Base-by-base conservation (phyloP, 2,888 invertebrate genomes). In the Helicoverpa assulta region DNA sequence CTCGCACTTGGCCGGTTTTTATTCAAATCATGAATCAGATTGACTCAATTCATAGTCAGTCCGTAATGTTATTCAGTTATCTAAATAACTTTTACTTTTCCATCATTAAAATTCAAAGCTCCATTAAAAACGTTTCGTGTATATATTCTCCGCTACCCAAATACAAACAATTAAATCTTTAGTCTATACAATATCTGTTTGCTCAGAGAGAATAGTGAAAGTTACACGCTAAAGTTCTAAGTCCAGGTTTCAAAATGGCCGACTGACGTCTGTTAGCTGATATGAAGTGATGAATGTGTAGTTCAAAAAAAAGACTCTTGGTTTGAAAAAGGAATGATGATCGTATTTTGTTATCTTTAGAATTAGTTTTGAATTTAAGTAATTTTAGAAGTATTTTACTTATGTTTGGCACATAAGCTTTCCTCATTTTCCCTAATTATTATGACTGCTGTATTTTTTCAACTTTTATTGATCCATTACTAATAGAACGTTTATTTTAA, bases 191-290 rank as follows among this genome's bases (percentile, higher is more conserved):
- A 59, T 57, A 70, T 55, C 54, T 58, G 58, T 62, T 73, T 62
- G 63, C 56, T 63, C 63, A 67, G 40, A 60, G 70, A 56, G 70
- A 70, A 70, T 21, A 60, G 74, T 59, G 74, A 78, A 74, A 76
- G 76, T 69, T 19, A 50, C 63, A 53, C 47, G 33, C 60, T 52
- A 18, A 60, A 76, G 47, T 63, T 57, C 58, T 56, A 56, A 29
- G 26, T 68, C 47, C 61, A 43, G 12, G 16, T 63, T 67, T 57
- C 62, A 63, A 73, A 65, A 65, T 72, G 50, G 67, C 67, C 52
- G 61, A 52, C 12, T 5, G 7, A 18, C 59, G 43, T 59, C 55
- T 72, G 59, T 18, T 33, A 50, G 21, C 33, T 37, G 53, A 47
- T 21, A 47, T 7, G 47, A 12, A 37, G 33, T 55, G 29, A 37